Evolutionary conservation across 2,797 vertebrate genomes (phyloP).

Genomic region (Peromyscus melanophrys): DNA sequence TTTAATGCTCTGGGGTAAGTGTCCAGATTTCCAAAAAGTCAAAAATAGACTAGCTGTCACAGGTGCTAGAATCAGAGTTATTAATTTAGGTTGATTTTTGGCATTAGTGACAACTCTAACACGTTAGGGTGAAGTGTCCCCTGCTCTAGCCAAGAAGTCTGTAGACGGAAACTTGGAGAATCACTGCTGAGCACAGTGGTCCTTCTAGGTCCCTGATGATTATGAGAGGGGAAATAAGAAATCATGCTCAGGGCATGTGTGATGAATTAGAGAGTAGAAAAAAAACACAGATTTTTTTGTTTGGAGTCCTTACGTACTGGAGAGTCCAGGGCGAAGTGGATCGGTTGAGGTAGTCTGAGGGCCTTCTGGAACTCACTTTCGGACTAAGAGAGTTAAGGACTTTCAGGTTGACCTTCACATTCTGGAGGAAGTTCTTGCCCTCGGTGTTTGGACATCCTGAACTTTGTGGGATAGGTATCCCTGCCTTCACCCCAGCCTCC

Average conservation of each 20-base stretch:
- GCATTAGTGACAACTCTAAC: not conserved
- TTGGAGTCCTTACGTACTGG: slow-evolving; percentile 83
- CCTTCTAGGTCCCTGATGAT: not conserved
- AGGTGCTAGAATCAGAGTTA: slow-evolving; percentile 21
- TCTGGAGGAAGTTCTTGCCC: slow-evolving; percentile 80
- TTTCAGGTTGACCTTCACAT: slow-evolving; percentile 86
- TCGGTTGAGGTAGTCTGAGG: slow-evolving; percentile 80
- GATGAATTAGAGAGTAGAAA: not conserved
- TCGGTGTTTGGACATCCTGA: slow-evolving; percentile 74
- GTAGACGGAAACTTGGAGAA: not conserved
- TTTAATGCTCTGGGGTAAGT: not conserved
- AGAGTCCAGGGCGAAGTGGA: slow-evolving; percentile 89
- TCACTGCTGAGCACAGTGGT: not conserved
- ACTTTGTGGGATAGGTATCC: slow-evolving; percentile 31
- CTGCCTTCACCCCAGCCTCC: slow-evolving; percentile 51
- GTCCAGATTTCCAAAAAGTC: not conserved
- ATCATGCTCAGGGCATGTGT: not conserved
- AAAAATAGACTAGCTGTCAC: not conserved
- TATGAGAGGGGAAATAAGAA: not conserved
- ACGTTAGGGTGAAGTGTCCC: not conserved
- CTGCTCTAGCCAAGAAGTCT: not conserved
- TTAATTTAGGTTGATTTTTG: not conserved
- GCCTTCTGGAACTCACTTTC: not conserved
- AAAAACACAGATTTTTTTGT: not conserved
- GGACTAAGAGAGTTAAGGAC: slow-evolving; percentile 36